phyloP scores from a whole-genome alignment of 1,140 invertebrate species.

The Drosophila oshimai region DNA sequence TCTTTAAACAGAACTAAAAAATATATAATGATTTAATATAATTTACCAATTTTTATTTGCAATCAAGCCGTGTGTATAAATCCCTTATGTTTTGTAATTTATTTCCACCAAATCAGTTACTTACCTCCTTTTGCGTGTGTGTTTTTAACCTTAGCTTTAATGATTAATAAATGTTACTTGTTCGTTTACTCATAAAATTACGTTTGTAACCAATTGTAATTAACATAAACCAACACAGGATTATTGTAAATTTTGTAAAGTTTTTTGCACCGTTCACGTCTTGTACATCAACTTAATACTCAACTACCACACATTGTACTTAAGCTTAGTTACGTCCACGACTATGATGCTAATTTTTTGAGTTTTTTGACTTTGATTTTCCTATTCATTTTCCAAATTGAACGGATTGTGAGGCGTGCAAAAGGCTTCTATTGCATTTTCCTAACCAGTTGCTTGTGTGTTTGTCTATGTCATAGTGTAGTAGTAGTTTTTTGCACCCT shows the following conservation, averaged over 20 bases:
- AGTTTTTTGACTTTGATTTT: not conserved
- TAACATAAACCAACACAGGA: constrained; percentile 52
- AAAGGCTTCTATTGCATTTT: constrained; percentile 72
- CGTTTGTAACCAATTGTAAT: constrained; percentile 67
- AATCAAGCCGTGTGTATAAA: constrained; percentile 6
- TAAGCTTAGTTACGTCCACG: constrained; percentile 39
- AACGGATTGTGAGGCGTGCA: constrained; percentile 51
- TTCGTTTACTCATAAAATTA: constrained; percentile 28
- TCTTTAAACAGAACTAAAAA: not conserved
- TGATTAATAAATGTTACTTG: constrained; percentile 51
- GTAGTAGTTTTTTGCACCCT: constrained; percentile 70
- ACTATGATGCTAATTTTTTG: constrained; percentile 65
- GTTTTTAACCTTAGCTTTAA: constrained; percentile 35
- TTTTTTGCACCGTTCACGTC: constrained; percentile 75
- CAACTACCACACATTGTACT: constrained; percentile 17
- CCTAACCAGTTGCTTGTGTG: constrained; percentile 36
- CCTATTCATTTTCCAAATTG: not conserved
- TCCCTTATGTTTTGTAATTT: constrained; percentile 16
- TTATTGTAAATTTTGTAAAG: constrained; percentile 75
- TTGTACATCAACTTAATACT: constrained; percentile 23
- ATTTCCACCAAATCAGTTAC: not conserved
- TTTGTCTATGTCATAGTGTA: constrained; percentile 42
- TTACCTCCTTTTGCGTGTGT: constrained; percentile 12
- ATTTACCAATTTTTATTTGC: not conserved
- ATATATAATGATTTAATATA: not conserved